Evolutionary conservation across 2,888 invertebrate species (phyloP), one percentile per base, ranked within the genome.

Genomic region (Noctua janthina): DNA sequence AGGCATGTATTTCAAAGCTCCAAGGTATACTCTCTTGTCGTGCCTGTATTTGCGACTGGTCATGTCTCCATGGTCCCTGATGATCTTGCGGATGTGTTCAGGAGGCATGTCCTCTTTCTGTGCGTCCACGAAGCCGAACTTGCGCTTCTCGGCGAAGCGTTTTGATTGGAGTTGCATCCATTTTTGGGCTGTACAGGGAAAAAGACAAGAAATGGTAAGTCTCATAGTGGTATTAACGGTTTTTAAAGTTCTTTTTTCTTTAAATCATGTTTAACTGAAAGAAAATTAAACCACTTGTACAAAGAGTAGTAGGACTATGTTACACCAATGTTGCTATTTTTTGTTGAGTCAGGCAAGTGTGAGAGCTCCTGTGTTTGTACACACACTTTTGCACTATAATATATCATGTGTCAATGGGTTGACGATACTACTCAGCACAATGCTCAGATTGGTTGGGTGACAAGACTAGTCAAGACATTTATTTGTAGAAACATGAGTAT

Each of bases 101-200:
- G 99, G 99, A 20, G 99, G 99, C 99, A 99, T 99, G 89, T 99
- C 99, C 94, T 99, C 99, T 94, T 99, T 99, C 93, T 99, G 99
- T 0, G 99, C 99, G 96, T 99, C 99, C 6, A 99, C 98, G 95
- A 99, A 99, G 0, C 99, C 99, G 95, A 99, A 99, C 94, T 99
- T 99, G 79, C 99, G 97, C 94, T 99, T 99, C 91, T 99, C 99
- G 0, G 99, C 98, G 95, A 99, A 99, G 43, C 99, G 97, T 95
- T 99, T 99, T n/a, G 99, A 98, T 94, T 99, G 99, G 39, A 99
- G 96, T 94, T 99, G 99, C 91, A 99, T 99, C 99, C 99, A 99
- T 98, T 99, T 99, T 96, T 98, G 98, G 35, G 99, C 98, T 98
- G 90, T 62, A 62, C 29, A 51, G 29, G 15, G 56, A 79, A 73